These are phyloP conservation scores for Drosophila ananassae DNA, from an alignment of 1,140 invertebrate species.

Conservation along the genomic window DNA sequence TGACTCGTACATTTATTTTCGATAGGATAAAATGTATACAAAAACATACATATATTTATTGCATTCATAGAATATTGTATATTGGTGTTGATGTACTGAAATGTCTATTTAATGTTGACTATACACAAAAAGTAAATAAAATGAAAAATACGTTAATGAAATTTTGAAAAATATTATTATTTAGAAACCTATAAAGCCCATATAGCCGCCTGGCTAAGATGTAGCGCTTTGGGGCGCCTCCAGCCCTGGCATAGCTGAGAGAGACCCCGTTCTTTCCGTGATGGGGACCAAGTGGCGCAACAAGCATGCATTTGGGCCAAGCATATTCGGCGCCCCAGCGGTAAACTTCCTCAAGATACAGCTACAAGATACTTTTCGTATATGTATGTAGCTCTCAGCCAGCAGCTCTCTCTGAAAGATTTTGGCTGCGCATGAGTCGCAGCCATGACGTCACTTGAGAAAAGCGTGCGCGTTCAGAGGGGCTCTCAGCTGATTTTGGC, in stretches of 20 bases:
- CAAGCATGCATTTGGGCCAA: slow-evolving; percentile 61
- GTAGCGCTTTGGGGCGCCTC: slow-evolving; percentile 29
- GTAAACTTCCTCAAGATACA: slow-evolving; percentile 42
- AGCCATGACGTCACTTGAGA: slow-evolving; percentile 66
- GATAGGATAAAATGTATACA: slow-evolving; percentile 25
- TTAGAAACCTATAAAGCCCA: neutral
- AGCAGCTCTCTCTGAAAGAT: slow-evolving; percentile 2
- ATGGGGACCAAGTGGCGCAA: slow-evolving; percentile 41
- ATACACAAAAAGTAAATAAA: slow-evolving; percentile 5
- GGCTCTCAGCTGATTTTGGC: slow-evolving; percentile 63
- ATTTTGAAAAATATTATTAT: too few species aligned
- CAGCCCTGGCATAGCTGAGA: slow-evolving; percentile 30
- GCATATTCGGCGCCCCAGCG: slow-evolving; percentile 35
- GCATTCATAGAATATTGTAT: slow-evolving; percentile 34
- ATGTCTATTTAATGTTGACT: slow-evolving; percentile 36
- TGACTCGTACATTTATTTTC: slow-evolving; percentile 44
- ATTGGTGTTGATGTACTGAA: slow-evolving; percentile 39
- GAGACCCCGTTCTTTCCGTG: neutral
- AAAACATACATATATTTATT: slow-evolving; percentile 34
- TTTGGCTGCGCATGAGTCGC: slow-evolving; percentile 63
- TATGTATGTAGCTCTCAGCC: slow-evolving; percentile 15
- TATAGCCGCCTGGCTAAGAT: neutral
- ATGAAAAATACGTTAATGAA: slow-evolving; percentile 2
- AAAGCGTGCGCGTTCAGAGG: slow-evolving; percentile 47
- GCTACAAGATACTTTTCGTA: slow-evolving; percentile 13